Evolutionary conservation across 2,113 vertebrate genomes (phyloP).

Genomic region (Lasiurus borealis): DNA sequence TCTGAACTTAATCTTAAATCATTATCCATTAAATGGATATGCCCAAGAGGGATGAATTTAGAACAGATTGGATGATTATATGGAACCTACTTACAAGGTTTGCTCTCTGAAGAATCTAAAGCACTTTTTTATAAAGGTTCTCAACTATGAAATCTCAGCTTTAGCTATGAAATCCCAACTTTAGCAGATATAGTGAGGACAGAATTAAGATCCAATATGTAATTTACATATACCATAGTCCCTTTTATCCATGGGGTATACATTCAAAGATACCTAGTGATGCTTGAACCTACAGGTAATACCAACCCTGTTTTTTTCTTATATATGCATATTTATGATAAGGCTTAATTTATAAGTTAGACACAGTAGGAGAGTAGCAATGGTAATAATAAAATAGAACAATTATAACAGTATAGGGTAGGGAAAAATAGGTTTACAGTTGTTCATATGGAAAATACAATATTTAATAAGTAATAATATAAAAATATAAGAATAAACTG

Average conservation of each 20-base stretch:
- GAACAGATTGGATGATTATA: background rate
- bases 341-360: background rate
- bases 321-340: background rate
- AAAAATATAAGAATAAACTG: background rate
- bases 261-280: background rate
- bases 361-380: background rate
- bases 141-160: background rate
- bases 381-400: background rate
- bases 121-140: background rate
- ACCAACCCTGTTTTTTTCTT: background rate
- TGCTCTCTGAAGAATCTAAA: constrained; percentile 21
- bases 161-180: background rate
- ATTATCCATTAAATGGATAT: constrained; percentile 26
- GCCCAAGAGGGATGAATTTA: background rate
- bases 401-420: background rate
- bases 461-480: background rate
- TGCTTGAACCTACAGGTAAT: background rate
- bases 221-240: background rate
- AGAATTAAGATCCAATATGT: background rate
- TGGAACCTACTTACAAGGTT: background rate
- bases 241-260: background rate
- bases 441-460: background rate
- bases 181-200: background rate
- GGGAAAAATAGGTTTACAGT: background rate
- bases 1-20: background rate